Base-by-base conservation (phyloP, 2,888 invertebrate genomes). In the Lissonota sp. region DNA sequence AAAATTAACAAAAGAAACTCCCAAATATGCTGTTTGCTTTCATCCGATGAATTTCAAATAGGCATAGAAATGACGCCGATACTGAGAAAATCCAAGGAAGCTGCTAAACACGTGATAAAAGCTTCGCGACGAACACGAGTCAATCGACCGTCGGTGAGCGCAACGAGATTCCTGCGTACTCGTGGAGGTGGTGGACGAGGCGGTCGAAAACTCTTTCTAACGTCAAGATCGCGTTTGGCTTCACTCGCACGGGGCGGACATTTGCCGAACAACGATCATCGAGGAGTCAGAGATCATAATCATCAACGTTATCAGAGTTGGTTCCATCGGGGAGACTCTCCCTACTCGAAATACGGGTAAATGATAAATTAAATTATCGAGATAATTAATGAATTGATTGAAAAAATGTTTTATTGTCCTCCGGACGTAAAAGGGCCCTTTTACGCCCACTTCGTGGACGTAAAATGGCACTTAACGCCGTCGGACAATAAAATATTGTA, bases 31-130 rank as follows among this genome's bases (percentile, higher is more conserved):
- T 3, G 3, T 3, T 3, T 26, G 26, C 26, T 26, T 26, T 26
- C 26, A 26, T 26, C 26, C 26, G 39, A 58, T 8, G 46, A 62
- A 64, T 63, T 66, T 78, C 42, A 79, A 80, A 49, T 60, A 91
- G 92, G 93, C 44, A 96, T 98, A 87, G 98, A 98, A 93, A 95
- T 98, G 94, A 97, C 97, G 14, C 96, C 97, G 14, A 97, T 98
- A 86, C 93, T 98, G 84, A 95, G 97, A 83, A 96, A 97, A 91
- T 97, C 97, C 2, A 97, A 97, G 92, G 97, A 97, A 92, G 95
- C 97, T 16, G 95, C 97, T 0, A 96, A 96, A 87, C 93, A 94
- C 83, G 93, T 95, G 83, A 93, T 88, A 83, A 95, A 88, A 92
- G 93, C 91, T 91, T 94, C 91, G 91, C 91, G 90, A 93, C 93